phyloP scores from a whole-genome alignment of 2,113 vertebrate species.

The Butastur rufipennis region DNA sequence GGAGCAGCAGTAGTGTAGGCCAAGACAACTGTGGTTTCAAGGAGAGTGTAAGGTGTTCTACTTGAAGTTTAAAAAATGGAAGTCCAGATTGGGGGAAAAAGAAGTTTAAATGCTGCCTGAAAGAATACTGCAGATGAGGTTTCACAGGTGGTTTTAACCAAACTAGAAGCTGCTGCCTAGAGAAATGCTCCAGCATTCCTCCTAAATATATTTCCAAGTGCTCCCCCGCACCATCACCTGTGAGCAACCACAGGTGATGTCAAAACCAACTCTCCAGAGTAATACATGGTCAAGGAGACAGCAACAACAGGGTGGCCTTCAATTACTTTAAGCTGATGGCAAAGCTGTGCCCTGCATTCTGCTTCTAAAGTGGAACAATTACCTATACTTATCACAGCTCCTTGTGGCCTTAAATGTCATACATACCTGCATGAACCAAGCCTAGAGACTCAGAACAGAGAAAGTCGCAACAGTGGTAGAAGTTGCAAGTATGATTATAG shows the following conservation, averaged over 20 bases:
- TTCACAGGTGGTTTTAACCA: neutral
- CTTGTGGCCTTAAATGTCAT: neutral
- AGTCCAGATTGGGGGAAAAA: neutral
- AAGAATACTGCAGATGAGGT: neutral
- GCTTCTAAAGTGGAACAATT: neutral
- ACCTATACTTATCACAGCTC: accelerated
- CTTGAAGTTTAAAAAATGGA: neutral
- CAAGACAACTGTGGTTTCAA: neutral
- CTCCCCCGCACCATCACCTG: neutral
- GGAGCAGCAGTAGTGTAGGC: neutral
- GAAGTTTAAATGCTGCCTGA: neutral
- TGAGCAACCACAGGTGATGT: neutral
- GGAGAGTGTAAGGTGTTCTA: neutral
- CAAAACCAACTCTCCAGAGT: neutral
- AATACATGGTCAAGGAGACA: neutral
- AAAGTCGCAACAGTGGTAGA: neutral
- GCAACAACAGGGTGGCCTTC: neutral
- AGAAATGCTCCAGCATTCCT: neutral
- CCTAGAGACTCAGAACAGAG: neutral
- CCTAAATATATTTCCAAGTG: neutral
- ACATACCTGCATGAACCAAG: accelerated
- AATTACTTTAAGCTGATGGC: neutral
- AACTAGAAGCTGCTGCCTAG: neutral
- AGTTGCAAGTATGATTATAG: neutral
- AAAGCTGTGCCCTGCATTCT: neutral